A percentile compares a stretch with the other conserved stretches of the same genome.
Evolutionary conservation across 2,113 vertebrate species (phyloP).

Genomic region (Empidonax alnorum): DNA sequence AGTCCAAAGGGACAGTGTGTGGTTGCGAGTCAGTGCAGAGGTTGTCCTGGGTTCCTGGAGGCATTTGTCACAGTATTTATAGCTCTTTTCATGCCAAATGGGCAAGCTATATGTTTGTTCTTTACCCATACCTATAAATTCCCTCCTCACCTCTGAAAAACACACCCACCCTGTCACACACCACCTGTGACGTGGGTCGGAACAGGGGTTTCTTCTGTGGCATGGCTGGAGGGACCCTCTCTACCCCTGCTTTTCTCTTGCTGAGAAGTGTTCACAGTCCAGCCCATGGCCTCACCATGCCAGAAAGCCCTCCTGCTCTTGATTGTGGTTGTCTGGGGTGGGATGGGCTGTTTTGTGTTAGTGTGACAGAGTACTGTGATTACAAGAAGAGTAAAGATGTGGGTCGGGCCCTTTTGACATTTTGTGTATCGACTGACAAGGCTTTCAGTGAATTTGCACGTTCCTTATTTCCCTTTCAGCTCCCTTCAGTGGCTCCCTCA

Average conservation of each 20-base stretch:
- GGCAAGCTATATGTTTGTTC: background rate
- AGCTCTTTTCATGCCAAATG: background rate
- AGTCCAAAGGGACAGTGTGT: conserved; percentile 30
- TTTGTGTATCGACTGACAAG: background rate
- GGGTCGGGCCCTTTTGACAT: background rate
- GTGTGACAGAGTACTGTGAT: background rate
- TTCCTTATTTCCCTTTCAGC: background rate
- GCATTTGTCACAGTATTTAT: conserved; percentile 12
- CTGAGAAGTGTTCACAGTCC: background rate
- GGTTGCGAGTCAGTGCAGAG: conserved; percentile 9
- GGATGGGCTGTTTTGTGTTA: background rate
- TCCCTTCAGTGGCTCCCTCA: background rate
- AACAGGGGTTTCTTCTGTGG: background rate
- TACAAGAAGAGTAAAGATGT: background rate
- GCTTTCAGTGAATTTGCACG: background rate
- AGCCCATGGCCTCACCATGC: background rate
- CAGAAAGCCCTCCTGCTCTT: background rate
- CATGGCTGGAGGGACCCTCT: background rate
- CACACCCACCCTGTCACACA: background rate
- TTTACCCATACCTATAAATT: background rate
- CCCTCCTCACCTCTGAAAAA: background rate
- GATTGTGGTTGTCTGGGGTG: background rate
- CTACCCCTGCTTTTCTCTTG: background rate
- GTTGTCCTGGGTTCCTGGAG: conserved; percentile 18
- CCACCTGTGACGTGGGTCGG: accelerated